Evolutionary conservation across 1,140 invertebrate species (phyloP).

Genomic region (Ceratitis capitata): DNA sequence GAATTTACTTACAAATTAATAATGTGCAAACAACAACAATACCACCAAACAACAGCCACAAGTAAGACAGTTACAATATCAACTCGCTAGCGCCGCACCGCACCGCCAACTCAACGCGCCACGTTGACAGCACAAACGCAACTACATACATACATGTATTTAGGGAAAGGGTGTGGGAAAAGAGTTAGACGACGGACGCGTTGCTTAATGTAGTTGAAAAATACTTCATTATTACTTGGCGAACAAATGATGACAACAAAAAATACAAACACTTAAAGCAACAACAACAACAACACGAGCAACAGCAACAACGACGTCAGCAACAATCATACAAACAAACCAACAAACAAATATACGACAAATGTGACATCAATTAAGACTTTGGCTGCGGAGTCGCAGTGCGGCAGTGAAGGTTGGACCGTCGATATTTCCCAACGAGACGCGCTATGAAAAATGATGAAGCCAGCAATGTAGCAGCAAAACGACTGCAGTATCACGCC

Average conservation of each 20-base stretch:
- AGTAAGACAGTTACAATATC: too few relatives aligned
- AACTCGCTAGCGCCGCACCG: not conserved
- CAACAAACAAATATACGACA: too few relatives aligned
- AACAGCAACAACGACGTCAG: not conserved
- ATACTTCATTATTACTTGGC: constrained; percentile 33
- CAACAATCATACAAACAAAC: not conserved
- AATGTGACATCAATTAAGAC: constrained; percentile 36
- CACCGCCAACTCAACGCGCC: not conserved
- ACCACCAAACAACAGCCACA: too few relatives aligned
- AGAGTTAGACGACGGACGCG: not conserved
- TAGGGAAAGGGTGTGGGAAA: not conserved
- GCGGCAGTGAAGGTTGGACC: not conserved
- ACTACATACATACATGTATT: too few relatives aligned
- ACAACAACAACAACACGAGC: not conserved
- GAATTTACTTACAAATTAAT: not conserved
- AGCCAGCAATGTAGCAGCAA: not conserved
- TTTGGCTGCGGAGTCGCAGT: not conserved
- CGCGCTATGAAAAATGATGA: constrained; percentile 33
- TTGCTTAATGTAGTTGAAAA: constrained; percentile 22
- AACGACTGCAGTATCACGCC: not conserved
- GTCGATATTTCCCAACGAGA: too few relatives aligned
- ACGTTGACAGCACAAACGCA: not conserved
- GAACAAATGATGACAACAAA: constrained; percentile 31
- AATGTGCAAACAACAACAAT: not conserved
- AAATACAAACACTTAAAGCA: constrained; percentile 16